These are phyloP conservation scores for Volucella inflata DNA, from an alignment of 2,888 invertebrate species.

Conservation along the genomic window DNA sequence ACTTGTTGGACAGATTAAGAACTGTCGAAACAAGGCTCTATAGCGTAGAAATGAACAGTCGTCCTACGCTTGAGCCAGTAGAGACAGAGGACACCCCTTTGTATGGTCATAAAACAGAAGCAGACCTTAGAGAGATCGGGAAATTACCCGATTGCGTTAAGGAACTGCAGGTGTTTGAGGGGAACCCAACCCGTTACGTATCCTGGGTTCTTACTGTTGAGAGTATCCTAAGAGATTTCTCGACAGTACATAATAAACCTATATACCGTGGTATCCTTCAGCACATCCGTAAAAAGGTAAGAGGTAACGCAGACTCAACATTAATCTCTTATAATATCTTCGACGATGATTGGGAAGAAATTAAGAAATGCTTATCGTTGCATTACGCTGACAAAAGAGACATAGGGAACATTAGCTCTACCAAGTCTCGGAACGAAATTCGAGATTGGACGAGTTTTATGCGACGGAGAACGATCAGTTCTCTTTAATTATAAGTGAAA, in stretches of 20 bases:
- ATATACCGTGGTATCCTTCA: too few relatives aligned
- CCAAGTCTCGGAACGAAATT: slow-evolving; percentile 53
- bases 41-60: too few relatives aligned
- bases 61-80: not conserved
- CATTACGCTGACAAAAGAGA: slow-evolving; percentile 74
- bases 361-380: slow-evolving; percentile 66
- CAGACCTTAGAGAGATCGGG: slow-evolving; percentile 1
- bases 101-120: too few relatives aligned
- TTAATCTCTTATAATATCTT: too few relatives aligned
- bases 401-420: slow-evolving; percentile 66
- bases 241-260: not conserved
- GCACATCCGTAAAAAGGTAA: too few relatives aligned
- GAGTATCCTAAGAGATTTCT: too few relatives aligned
- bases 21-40: too few relatives aligned
- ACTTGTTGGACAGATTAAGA: too few relatives aligned
- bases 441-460: slow-evolving; percentile 65
- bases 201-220: not conserved
- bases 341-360: slow-evolving; percentile 60
- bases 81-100: too few relatives aligned
- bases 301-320: slow-evolving; percentile 4
- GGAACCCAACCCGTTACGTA: too few relatives aligned
- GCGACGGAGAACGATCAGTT: slow-evolving; percentile 61
- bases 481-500: slow-evolving; percentile 66
- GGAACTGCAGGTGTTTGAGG: slow-evolving; percentile 1
- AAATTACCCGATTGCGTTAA: too few relatives aligned